These are phyloP conservation scores for Aplocera efformata DNA, from an alignment of 2,888 invertebrate species.

Conservation along the genomic window DNA sequence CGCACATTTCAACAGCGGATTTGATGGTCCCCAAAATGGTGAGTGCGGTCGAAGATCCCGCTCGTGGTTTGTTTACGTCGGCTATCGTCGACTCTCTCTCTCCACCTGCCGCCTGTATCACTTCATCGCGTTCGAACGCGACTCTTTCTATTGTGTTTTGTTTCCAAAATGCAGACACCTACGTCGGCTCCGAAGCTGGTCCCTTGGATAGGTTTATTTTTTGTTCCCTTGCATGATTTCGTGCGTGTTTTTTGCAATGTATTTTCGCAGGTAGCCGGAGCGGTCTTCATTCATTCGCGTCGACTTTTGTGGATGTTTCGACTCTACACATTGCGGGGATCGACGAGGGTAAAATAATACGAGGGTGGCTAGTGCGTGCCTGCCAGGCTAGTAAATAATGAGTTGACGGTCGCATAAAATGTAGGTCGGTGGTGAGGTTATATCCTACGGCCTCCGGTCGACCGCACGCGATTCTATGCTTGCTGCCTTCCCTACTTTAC, in stretches of 20 bases:
- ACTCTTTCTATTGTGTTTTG: slow-evolving; percentile 78
- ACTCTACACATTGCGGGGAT: slow-evolving; percentile 29
- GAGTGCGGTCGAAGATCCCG: slow-evolving; percentile 78
- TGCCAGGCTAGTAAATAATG: slow-evolving; percentile 63
- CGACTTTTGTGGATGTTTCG: slow-evolving; percentile 22
- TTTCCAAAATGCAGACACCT: slow-evolving; percentile 78
- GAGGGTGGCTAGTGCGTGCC: slow-evolving; percentile 58
- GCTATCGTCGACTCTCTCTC: slow-evolving; percentile 69
- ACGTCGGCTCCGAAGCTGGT: slow-evolving; percentile 63
- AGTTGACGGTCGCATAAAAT: slow-evolving; percentile 71
- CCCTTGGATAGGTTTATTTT: slow-evolving; percentile 67
- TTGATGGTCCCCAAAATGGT: slow-evolving; percentile 75
- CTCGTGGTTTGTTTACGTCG: slow-evolving; percentile 77
- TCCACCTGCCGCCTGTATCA: slow-evolving; percentile 76
- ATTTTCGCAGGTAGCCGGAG: slow-evolving; percentile 71
- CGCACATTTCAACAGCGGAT: slow-evolving; percentile 46
- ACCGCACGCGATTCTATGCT: slow-evolving; percentile 62
- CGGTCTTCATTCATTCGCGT: slow-evolving; percentile 44
- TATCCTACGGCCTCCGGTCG: slow-evolving; percentile 52
- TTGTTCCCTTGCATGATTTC: slow-evolving; percentile 63
- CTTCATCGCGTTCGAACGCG: slow-evolving; percentile 70
- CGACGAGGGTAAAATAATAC: slow-evolving; percentile 39
- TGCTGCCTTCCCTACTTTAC: slow-evolving; percentile 29
- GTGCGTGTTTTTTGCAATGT: slow-evolving; percentile 63
- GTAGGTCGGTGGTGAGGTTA: slow-evolving; percentile 74